Evolutionary conservation across 1,140 invertebrate species (phyloP).

Genomic region (Penaeus vannamei): DNA sequence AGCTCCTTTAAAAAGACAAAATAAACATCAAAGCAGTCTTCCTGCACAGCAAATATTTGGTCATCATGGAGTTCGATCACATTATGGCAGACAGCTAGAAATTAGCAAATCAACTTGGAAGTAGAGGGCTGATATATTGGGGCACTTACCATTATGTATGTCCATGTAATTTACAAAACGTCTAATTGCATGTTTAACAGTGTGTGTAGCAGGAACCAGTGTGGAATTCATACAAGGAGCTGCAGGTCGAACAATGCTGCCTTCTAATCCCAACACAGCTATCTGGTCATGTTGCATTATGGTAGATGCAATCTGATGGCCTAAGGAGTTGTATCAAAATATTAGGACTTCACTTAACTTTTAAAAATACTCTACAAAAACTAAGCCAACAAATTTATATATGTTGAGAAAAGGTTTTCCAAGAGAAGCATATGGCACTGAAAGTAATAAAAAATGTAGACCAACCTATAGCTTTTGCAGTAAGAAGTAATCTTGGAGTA

Average conservation of each 20-base stretch:
- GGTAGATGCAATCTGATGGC: slow-evolving; percentile 48
- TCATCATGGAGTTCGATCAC: too few relatives aligned
- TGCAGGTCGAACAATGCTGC: slow-evolving; percentile 32
- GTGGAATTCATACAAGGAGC: slow-evolving; percentile 46
- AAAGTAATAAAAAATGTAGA: not conserved
- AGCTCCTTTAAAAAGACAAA: too few relatives aligned
- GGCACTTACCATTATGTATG: slow-evolving; percentile 49
- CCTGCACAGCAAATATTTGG: too few relatives aligned
- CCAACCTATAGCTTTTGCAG: slow-evolving; percentile 54
- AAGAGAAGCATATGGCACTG: too few relatives aligned
- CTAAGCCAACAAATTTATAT: too few relatives aligned
- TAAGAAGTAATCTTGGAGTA: slow-evolving; percentile 50
- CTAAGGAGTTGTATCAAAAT: slow-evolving; percentile 8
- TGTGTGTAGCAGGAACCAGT: slow-evolving; percentile 44
- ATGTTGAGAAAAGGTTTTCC: too few relatives aligned
- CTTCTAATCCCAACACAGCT: slow-evolving; percentile 45
- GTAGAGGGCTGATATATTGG: not conserved
- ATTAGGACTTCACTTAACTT: not conserved
- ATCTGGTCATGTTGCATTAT: slow-evolving; percentile 42
- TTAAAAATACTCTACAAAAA: not conserved
- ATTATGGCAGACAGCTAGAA: too few relatives aligned
- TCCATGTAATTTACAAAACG: slow-evolving; percentile 54
- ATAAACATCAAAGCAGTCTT: too few relatives aligned
- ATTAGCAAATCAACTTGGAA: not conserved
- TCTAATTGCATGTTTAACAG: slow-evolving; percentile 44